Conservation (phyloP, 2,888 invertebrate genomes). For the Octonoba sinensis region DNA sequence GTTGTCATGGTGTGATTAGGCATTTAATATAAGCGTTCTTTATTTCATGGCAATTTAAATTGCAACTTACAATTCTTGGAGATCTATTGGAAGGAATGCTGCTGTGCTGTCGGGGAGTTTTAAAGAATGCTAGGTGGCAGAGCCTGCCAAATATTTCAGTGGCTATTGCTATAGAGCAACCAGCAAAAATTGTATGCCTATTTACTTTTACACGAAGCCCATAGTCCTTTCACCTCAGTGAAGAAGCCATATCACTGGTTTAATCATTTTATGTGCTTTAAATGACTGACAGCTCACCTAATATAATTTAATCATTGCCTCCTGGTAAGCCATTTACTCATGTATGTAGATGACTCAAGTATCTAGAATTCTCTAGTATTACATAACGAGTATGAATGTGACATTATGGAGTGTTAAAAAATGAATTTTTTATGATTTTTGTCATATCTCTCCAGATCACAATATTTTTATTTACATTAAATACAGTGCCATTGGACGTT, state of each 20-base stretch:
- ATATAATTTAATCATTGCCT: constrained; percentile 56
- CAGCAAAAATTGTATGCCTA: constrained; percentile 57
- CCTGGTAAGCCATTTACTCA: constrained; percentile 46
- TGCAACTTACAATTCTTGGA: background rate
- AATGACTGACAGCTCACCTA: constrained; percentile 58
- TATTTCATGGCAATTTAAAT: too few species aligned
- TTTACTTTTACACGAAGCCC: constrained; percentile 63
- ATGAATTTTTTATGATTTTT: constrained; percentile 46
- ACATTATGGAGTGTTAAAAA: constrained; percentile 49
- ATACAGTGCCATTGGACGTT: constrained; percentile 63
- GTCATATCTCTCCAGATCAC: constrained; percentile 52
- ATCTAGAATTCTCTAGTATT: constrained; percentile 59
- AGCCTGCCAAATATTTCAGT: constrained; percentile 53
- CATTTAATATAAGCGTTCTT: background rate
- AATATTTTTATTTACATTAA: constrained; percentile 58
- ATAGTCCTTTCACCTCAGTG: constrained; percentile 63
- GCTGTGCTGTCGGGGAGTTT: constrained; percentile 31
- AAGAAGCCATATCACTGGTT: constrained; percentile 64
- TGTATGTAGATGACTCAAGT: constrained; percentile 60
- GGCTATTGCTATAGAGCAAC: constrained; percentile 49
- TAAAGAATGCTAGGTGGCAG: constrained; percentile 34
- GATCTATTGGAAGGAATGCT: constrained; percentile 30
- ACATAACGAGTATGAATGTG: constrained; percentile 54
- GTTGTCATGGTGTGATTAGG: constrained; percentile 86
- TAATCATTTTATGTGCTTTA: constrained; percentile 60